These are phyloP conservation scores for Oreochromis mossambicus DNA, from an alignment of 2,797 vertebrate species.

Conservation along the genomic window DNA sequence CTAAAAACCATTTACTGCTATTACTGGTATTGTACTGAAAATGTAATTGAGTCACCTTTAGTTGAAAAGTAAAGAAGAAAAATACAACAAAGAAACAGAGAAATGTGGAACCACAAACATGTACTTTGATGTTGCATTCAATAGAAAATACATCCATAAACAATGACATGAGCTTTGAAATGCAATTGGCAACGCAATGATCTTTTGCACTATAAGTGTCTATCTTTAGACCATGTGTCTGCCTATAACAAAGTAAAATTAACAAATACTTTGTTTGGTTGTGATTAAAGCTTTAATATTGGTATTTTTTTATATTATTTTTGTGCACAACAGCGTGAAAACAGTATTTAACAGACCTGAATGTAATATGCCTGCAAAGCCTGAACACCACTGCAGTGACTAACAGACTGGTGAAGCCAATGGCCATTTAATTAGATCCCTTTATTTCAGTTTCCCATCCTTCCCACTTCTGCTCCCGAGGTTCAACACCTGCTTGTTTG, in stretches of 20 bases:
- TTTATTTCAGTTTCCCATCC: conserved; percentile 9
- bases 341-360: not conserved
- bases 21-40: not conserved
- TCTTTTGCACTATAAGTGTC: not conserved
- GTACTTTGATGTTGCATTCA: not conserved
- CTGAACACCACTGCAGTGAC: not conserved
- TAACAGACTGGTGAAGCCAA: not conserved
- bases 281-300: not conserved
- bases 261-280: not conserved
- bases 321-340: not conserved
- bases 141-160: not conserved
- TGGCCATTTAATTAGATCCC: conserved; percentile 39
- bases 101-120: not conserved
- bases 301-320: not conserved
- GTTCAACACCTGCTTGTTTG: conserved; percentile 37
- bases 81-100: not conserved
- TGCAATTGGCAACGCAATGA: not conserved
- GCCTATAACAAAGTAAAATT: not conserved
- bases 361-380: conserved; percentile 28
- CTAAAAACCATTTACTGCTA: fast-evolving
- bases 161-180: not conserved
- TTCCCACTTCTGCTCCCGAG: not conserved
- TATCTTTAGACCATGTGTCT: not conserved
- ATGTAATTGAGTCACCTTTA: not conserved
- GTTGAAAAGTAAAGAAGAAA: fast-evolving